These are phyloP conservation scores for Lacanobia wlatinum DNA, from an alignment of 2,888 invertebrate species.

Conservation along the genomic window DNA sequence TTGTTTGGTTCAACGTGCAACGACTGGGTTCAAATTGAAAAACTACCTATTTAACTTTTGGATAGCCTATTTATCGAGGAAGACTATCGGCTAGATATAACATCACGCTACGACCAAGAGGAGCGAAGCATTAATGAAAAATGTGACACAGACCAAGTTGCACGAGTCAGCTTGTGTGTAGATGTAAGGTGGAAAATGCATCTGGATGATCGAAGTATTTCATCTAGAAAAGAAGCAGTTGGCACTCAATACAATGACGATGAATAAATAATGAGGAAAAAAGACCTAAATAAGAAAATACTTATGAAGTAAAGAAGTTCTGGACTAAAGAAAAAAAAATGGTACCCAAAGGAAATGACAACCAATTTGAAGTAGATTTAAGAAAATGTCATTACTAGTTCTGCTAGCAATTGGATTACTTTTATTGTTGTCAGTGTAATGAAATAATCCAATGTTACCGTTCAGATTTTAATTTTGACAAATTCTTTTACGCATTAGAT, in stretches of 20 bases:
- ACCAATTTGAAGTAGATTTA: background rate
- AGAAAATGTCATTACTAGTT: background rate
- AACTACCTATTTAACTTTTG: too few species aligned
- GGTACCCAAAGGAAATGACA: background rate
- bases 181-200: slow-evolving; percentile 1
- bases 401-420: too few species aligned
- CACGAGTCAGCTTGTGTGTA: too few species aligned
- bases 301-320: too few species aligned
- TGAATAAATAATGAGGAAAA: background rate
- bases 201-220: background rate
- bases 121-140: too few species aligned
- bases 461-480: background rate
- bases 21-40: too few species aligned
- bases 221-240: background rate
- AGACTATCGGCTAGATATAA: too few species aligned
- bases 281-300: background rate
- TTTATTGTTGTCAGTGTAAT: background rate
- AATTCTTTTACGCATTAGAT: background rate
- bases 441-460: background rate
- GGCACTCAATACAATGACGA: background rate
- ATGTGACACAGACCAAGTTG: too few species aligned
- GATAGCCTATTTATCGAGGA: too few species aligned
- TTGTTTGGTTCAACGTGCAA: too few species aligned
- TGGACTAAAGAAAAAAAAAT: background rate
- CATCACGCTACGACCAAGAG: too few species aligned